Conservation (phyloP, 2,888 invertebrate species). For the Zootermopsis nevadensis region DNA sequence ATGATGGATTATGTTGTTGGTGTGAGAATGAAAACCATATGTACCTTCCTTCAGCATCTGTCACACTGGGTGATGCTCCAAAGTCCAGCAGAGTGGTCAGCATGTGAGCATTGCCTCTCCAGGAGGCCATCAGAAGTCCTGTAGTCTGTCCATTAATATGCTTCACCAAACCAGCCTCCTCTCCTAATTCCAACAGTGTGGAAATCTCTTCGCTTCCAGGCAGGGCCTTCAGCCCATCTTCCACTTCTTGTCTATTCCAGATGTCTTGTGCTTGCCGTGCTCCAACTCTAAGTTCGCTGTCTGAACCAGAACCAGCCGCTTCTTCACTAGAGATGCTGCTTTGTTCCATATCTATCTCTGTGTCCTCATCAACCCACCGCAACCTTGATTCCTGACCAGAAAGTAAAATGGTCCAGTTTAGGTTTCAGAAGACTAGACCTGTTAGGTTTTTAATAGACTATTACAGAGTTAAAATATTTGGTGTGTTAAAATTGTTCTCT, state of each 20-base stretch:
- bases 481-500: too few relatives aligned
- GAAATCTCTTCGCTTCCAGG: slow-evolving; percentile 51
- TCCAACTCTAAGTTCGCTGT: slow-evolving; percentile 25
- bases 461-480: too few relatives aligned
- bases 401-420: too few relatives aligned
- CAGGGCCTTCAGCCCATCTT: slow-evolving; percentile 44
- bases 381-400: not conserved
- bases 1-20: not conserved
- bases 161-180: slow-evolving; percentile 34
- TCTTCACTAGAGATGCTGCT: slow-evolving; percentile 43
- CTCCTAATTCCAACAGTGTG: slow-evolving; percentile 45
- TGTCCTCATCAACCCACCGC: slow-evolving; percentile 23
- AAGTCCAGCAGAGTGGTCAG: slow-evolving; percentile 67
- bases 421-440: too few relatives aligned
- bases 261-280: slow-evolving; percentile 39
- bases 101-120: slow-evolving; percentile 70
- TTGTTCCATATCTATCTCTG: slow-evolving; percentile 8
- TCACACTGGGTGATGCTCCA: slow-evolving; percentile 72
- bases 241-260: slow-evolving; percentile 49
- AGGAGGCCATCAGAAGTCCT: slow-evolving; percentile 71
- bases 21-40: slow-evolving; percentile 51
- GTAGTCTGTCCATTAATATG: slow-evolving; percentile 64
- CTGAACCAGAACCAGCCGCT: slow-evolving; percentile 39
- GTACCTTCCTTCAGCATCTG: slow-evolving; percentile 77
- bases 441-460: too few relatives aligned